A percentile compares a stretch with the other conserved stretches of the same genome.
These are phyloP conservation scores for Amia ocellicauda DNA, from an alignment of 2,113 vertebrate genomes.

Conservation along the genomic window DNA sequence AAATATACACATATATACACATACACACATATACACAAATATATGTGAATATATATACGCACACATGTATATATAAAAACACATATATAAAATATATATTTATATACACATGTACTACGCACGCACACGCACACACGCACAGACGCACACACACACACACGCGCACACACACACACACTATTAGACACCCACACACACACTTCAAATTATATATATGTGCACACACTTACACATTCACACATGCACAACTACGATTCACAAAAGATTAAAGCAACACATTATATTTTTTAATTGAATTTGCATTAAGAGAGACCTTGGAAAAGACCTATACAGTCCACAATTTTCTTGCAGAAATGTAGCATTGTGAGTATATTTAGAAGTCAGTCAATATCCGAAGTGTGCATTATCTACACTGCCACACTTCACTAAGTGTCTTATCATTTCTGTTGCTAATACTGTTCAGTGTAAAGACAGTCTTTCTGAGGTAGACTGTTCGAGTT, in stretches of 20 bases:
- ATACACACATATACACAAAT: too few species aligned
- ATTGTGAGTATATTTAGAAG: constrained; percentile 76
- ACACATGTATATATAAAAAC: too few species aligned
- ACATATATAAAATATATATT: too few species aligned
- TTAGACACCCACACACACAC: constrained; percentile 54
- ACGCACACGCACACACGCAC: too few species aligned
- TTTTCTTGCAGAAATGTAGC: constrained; percentile 72
- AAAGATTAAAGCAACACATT: constrained; percentile 60
- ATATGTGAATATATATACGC: too few species aligned
- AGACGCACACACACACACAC: too few species aligned
- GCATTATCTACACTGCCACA: constrained; percentile 76
- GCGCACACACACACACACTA: too few species aligned
- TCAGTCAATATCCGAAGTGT: constrained; percentile 73
- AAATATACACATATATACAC: constrained; percentile 52
- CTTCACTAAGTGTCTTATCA: constrained; percentile 70
- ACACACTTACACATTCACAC: constrained; percentile 61
- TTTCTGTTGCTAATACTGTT: constrained; percentile 82
- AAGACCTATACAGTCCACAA: constrained; percentile 81
- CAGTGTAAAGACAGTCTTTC: constrained; percentile 95
- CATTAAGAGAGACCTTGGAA: constrained; percentile 70
- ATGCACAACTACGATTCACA: constrained; percentile 61
- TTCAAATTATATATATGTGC: constrained; percentile 58
- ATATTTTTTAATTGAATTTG: constrained; percentile 50
- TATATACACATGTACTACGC: too few species aligned
- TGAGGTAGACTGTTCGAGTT: constrained; percentile 96